Evolutionary conservation across 2,797 vertebrate species (phyloP), one percentile per base, ranked within the genome.

Genomic region (Adrianichthys oophorus): DNA sequence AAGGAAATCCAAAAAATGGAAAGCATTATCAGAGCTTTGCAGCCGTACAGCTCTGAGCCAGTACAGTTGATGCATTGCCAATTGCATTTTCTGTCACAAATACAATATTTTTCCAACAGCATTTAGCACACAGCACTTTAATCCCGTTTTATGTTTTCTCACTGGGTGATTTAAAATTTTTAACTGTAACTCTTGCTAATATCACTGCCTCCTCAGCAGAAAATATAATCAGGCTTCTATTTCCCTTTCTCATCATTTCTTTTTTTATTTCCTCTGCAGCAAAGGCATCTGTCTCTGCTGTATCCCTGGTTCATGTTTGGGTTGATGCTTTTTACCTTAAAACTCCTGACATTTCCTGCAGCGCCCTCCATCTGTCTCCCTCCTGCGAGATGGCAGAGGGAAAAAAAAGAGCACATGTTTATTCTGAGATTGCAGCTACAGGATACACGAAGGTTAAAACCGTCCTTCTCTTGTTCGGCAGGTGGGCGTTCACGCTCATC

Each of bases 401-500:
- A 17, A 41, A 29, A 40, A 10, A 15, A 15, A 0, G 40, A 23
- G 41, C 0, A 51, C 46, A 4, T 42, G 17, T 4, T 14, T 45
- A 6, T 29, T 46, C 17, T 26, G 41, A 29, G 24, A 24, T 17
- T 56, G 48, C 26, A 29, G 5, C 65, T n/a, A 29, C 14, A 15
- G 41, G 72, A 52, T 21, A 17, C 65, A 45, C 56, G 21, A 61
- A 66, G 53, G 69, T 62, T 62, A 45, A 56, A 26, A 24, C 48
- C 17, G 4, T 4, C 42, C 49, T 43, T 65, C 70, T 7, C 15
- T 43, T 4, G 37, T 1, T 32, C 46, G 46, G 17, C 71, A 96
- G 95, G 95, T 96, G 95, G 95, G 94, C 95, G 77, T 98, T 98
- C 91, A 98, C 97, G 56, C 93, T 98, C 88, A 99, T 99, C 90